Base-by-base conservation (phyloP, 2,797 vertebrate genomes). In the Rhodeus uyekii region DNA sequence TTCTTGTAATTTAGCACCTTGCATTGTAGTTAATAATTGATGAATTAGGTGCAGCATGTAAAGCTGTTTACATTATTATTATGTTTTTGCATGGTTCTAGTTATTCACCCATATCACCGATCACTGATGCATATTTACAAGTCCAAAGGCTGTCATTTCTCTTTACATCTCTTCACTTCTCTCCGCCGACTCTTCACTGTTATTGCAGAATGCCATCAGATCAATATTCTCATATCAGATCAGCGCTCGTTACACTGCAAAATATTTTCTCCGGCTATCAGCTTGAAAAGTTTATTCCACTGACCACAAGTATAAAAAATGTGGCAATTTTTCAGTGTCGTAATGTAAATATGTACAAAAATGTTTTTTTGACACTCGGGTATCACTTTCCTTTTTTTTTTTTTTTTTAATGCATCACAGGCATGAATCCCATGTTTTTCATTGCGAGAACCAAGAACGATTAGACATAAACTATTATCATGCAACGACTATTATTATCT, bases 21-120 rank as follows among this genome's bases (percentile, higher is more conserved):
- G 22, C 34, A 74, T 14, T 55, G 48, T 74, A 6, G 71, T 74
- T 74, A 74, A 74, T 74, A 74, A 16, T 53, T 18, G 8, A 74
- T 74, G 4, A 24, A 24, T 38, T 38, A 24, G 71, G 12, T 24
- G 48, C 22, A 38, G 6, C 32, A 16, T 74, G 34, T 38, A 24
- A n/a, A 73, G 48, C 32, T 9, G 16, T 53, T 73, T 53, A 1
- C 2, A 16, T 36, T 38, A n/a, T n/a, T n/a, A n/a, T n/a, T n/a
- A n/a, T n/a, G n/a, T 8, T n/a, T 50, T 27, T 16, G 13, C 29
- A 18, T 72, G 46, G 48, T n/a, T n/a, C 48, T 16, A 46, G 34
- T 34, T 73, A n/a, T 73, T 50, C 71, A 16, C 6, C 32, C 32
- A 73, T n/a, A 53, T 73, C 8, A 36, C 46, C 0, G 22, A 36